Base-by-base conservation (phyloP, 2,888 invertebrate species). In the Thymelicus acteon region DNA sequence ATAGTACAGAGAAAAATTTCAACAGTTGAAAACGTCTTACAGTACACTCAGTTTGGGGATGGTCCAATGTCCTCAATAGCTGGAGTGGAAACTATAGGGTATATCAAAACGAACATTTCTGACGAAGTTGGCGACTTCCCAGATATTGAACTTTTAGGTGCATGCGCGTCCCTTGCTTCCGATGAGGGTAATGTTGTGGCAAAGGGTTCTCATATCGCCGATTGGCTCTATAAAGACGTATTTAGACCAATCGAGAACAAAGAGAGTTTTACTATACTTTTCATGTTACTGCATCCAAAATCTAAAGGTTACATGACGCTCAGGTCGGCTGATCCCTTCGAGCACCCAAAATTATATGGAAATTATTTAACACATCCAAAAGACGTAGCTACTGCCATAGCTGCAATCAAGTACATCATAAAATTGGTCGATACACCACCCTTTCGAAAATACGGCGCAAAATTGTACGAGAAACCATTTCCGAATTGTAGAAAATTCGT, bases 291-390 rank as follows among this genome's bases (percentile, higher is more conserved):
- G 79, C 94, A 93, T 76, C 95, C 96, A 0, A 94, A 95, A 77
- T 96, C 96, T 39, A 91, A 93, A 64, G 97, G 97, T 0, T 89
- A 92, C 75, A 80, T 97, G 60, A 94, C 93, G 76, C 87, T 97
- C 7, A 91, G 94, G 73, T 95, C 95, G 0, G 89, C 81, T 7
- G 94, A 97, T 86, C 97, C 97, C 0, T 91, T 95, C 70, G 94
- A 95, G 15, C 92, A 95, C 70, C 97, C 97, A 0, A 87, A 95
- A 44, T 94, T 97, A 71, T 95, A 96, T 78, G 96, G 97, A 0
- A 96, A 97, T 85, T 97, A 97, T 81, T 94, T 97, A 75, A 92
- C 95, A 1, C 92, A 95, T 63, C 92, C 92, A 7, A 86, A 94
- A 69, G 97, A 97, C 76, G 82, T 95, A 0, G 91, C 91, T 31